Evolutionary conservation across 2,888 invertebrate genomes (phyloP).

Genomic region (Exocentrus adspersus): DNA sequence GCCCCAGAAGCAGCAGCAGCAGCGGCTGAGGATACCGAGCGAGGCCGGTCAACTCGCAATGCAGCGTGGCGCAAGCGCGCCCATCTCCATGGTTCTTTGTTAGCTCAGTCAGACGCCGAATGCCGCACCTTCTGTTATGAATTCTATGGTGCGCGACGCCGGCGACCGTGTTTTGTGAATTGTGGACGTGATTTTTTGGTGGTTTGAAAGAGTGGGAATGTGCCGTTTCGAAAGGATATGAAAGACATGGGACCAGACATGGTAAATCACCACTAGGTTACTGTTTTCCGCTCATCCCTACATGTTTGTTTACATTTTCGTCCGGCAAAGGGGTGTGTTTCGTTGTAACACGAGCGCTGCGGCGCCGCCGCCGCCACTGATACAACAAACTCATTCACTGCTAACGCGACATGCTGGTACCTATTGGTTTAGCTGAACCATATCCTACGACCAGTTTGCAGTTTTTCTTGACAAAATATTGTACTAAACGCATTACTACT

Average conservation of each 20-base stretch:
- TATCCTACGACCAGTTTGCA: too few relatives aligned
- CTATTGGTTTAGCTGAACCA: too few relatives aligned
- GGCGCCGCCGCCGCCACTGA: not conserved
- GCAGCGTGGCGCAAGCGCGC: slow-evolving; percentile 57
- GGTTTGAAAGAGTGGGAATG: slow-evolving; percentile 46
- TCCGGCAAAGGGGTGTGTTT: slow-evolving; percentile 34
- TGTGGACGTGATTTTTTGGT: slow-evolving; percentile 43
- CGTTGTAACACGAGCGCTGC: not conserved
- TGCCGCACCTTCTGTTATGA: slow-evolving; percentile 55
- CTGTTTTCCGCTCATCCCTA: not conserved
- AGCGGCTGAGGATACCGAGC: slow-evolving; percentile 17
- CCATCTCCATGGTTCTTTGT: slow-evolving; percentile 45
- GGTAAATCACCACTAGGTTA: slow-evolving; percentile 65
- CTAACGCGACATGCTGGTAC: too few relatives aligned
- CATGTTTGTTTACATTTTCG: slow-evolving; percentile 40
- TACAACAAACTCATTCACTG: too few relatives aligned
- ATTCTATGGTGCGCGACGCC: slow-evolving; percentile 61
- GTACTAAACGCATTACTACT: not conserved
- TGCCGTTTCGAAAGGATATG: slow-evolving; percentile 67
- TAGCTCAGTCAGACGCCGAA: slow-evolving; percentile 59
- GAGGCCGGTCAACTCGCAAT: slow-evolving; percentile 47
- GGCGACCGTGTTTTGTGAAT: slow-evolving; percentile 56
- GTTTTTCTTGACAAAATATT: too few relatives aligned
- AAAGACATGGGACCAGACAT: slow-evolving; percentile 85
- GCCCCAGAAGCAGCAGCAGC: slow-evolving; percentile 11